phyloP scores from a whole-genome alignment of 2,888 invertebrate species.

The Latrodectus hesperus region DNA sequence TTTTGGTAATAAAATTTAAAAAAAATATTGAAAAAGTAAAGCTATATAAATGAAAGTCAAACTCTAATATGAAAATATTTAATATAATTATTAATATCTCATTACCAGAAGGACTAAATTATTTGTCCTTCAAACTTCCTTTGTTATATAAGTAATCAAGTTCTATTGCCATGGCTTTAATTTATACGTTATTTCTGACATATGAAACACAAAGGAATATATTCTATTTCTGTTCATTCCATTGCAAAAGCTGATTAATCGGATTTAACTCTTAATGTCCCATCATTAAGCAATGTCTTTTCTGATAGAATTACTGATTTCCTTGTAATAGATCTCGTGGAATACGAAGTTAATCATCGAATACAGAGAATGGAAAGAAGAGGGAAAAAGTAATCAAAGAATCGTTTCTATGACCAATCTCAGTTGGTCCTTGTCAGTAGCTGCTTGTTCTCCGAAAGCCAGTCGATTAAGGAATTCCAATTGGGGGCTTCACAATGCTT shows the following conservation, averaged over 20 bases:
- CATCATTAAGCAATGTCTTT: slow-evolving; percentile 49
- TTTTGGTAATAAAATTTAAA: no score
- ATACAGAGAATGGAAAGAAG: slow-evolving; percentile 1
- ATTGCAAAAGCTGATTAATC: slow-evolving; percentile 20
- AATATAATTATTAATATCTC: no score
- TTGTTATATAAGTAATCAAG: not conserved
- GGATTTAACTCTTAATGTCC: slow-evolving; percentile 28
- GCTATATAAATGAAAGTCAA: no score
- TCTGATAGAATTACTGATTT: slow-evolving; percentile 5
- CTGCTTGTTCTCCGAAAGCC: slow-evolving; percentile 40
- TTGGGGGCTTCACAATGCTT: not conserved
- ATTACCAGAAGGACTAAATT: not conserved
- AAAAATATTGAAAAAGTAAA: no score
- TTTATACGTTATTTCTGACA: no score
- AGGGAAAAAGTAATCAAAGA: slow-evolving; percentile 5
- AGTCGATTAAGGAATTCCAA: slow-evolving; percentile 28
- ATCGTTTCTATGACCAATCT: slow-evolving; percentile 44
- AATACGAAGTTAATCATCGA: slow-evolving; percentile 50
- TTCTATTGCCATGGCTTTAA: no score
- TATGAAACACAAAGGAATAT: no score
- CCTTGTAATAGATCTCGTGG: slow-evolving; percentile 39
- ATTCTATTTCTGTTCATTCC: no score
- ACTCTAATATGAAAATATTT: no score
- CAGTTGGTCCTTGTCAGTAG: slow-evolving; percentile 38
- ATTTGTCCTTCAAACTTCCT: not conserved